These are phyloP conservation scores for Drosophila tropicalis DNA, from an alignment of 1,140 invertebrate genomes.

Conservation along the genomic window DNA sequence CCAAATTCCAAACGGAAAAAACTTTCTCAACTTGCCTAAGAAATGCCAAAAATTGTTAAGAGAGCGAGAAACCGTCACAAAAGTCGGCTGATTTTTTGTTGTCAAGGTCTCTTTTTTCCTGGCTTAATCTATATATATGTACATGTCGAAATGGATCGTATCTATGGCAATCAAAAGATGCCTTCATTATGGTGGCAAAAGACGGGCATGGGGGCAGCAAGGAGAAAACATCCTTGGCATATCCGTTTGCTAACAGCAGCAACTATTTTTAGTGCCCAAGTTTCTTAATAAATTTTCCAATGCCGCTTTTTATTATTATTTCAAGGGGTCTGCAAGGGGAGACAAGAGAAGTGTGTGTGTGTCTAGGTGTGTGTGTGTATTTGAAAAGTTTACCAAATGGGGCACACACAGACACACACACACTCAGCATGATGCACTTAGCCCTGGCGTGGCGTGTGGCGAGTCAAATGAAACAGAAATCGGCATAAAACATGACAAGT, in stretches of 20 bases:
- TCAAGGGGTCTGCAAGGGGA: conserved; percentile 24
- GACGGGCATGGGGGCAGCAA: neutral
- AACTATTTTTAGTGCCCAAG: conserved; percentile 61
- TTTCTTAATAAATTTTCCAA: conserved; percentile 60
- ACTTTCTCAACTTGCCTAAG: neutral
- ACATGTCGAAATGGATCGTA: neutral
- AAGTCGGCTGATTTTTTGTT: neutral
- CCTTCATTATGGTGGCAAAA: neutral
- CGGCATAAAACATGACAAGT: conserved; percentile 62
- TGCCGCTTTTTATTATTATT: conserved; percentile 56
- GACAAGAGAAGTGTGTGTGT: neutral
- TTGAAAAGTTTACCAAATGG: conserved; percentile 49
- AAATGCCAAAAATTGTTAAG: neutral
- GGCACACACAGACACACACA: conserved; percentile 30
- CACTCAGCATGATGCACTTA: conserved; percentile 50
- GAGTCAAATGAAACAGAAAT: conserved; percentile 57
- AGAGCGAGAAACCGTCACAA: conserved; percentile 3
- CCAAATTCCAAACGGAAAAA: neutral
- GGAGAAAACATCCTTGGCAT: neutral
- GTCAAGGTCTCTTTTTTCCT: neutral
- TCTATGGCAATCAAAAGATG: conserved; percentile 12
- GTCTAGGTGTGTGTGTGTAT: conserved; percentile 14
- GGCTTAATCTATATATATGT: conserved; percentile 1
- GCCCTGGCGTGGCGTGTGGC: conserved; percentile 33
- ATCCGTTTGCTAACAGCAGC: conserved; percentile 1